Base-by-base conservation (phyloP, 2,113 vertebrate species). In the Perccottus glenii region DNA sequence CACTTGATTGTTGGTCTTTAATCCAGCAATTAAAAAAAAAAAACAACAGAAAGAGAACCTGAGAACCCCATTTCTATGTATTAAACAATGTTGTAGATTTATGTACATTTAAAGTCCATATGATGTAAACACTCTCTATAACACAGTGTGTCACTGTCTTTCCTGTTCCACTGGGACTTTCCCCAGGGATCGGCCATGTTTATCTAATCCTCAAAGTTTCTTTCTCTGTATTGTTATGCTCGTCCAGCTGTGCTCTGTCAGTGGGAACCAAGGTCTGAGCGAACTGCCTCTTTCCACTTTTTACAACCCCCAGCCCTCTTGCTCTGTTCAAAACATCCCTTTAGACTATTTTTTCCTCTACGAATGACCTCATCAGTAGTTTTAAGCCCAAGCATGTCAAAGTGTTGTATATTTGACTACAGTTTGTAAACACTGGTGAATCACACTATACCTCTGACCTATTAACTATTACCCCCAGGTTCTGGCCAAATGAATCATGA, bases 271-370 rank as follows among this genome's bases (percentile, higher is more conserved):
- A 72, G 73, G 77, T 15, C 51, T 88, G 90, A 43, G 56, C 65
- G 52, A 11, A 53, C 80, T 89, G 93, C 93, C 93, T 91, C 89
- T 93, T 93, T 82, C 32, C 62, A 61, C 52, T 43, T 44, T 70
- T 53, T 38, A 40, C 14, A 11, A 81, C 85, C 27, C 85, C 43
- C 61, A 67, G 9, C 78, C 72, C 61, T 58, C 67, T 90, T 93
- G 94, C 93, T 94, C 84, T 81, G 92, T 92, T 94, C 82, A 93
- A 92, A 87, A 85, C 65, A 88, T 91, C 89, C 89, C 85, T 89
- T 64, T 74, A 85, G 86, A 86, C 78, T 63, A 75, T 40, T 53
- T 83, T 84, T 68, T 76, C 74, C 80, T 85, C 71, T 75, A 77
- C 85, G 70, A 73, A 52, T 90, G 78, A 93, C 91, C 90, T 92